Percentiles rank a stretch among this genome's conserved stretches.
Evolutionary conservation across 2,113 vertebrate species (phyloP).

Genomic region (Grus americana): DNA sequence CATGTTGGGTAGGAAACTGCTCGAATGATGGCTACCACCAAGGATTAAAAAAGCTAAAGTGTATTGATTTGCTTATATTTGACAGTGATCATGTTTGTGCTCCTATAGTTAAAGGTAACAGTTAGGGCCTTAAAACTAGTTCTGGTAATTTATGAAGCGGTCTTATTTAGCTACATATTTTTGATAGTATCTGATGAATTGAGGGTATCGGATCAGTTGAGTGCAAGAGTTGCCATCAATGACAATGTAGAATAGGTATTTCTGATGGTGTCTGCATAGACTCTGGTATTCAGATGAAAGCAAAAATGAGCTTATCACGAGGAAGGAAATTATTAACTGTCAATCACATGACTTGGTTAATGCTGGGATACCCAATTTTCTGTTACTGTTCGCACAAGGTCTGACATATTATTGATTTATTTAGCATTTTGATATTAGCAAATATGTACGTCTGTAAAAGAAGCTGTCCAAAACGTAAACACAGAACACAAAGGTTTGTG

Average conservation of each 20-base stretch:
- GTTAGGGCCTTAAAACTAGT: background rate
- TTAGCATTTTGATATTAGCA: slow-evolving; percentile 48
- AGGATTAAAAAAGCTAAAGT: background rate
- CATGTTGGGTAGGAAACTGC: background rate
- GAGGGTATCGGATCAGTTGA: background rate
- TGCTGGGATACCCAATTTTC: background rate
- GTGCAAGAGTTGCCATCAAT: background rate
- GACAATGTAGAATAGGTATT: background rate
- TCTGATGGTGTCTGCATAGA: background rate
- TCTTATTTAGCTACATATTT: background rate
- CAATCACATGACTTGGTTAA: slow-evolving; percentile 29
- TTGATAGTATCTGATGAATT: background rate
- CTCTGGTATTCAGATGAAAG: background rate
- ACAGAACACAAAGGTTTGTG: background rate
- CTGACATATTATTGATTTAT: slow-evolving; percentile 36
- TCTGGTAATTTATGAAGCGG: background rate
- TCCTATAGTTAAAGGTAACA: background rate
- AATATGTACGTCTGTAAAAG: background rate
- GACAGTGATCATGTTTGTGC: background rate
- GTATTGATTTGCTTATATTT: background rate
- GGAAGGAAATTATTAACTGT: slow-evolving; percentile 57
- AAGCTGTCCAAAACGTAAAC: background rate
- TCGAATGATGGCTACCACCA: background rate
- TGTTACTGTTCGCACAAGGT: background rate
- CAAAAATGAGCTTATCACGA: background rate